Conservation (phyloP, 2,113 vertebrate genomes). For the Poicephalus gulielmi region DNA sequence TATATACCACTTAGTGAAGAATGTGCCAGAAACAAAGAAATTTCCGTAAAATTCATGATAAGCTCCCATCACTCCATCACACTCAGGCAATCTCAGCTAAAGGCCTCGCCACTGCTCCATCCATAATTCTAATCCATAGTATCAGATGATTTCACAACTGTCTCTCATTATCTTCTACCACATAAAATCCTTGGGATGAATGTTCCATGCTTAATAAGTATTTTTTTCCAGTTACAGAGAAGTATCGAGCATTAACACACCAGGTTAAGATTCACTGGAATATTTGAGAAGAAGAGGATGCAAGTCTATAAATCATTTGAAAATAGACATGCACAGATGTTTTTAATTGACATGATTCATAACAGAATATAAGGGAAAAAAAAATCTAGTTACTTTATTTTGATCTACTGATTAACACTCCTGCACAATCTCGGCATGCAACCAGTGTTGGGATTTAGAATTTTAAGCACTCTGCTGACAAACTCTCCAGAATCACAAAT, state of each 20-base stretch:
- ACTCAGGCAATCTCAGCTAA: neutral
- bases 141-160: slow-evolving; percentile 17
- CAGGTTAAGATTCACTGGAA: slow-evolving; percentile 50
- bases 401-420: slow-evolving; percentile 10
- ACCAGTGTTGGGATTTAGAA: neutral
- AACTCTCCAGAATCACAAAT: neutral
- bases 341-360: slow-evolving; percentile 57
- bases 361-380: neutral
- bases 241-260: neutral
- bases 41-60: neutral
- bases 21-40: neutral
- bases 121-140: neutral
- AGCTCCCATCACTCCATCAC: neutral
- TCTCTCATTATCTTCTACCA: slow-evolving; percentile 20
- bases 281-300: slow-evolving; percentile 30
- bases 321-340: slow-evolving; percentile 47
- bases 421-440: neutral
- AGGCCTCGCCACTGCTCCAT: neutral
- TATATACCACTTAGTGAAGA: neutral
- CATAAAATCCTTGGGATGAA: slow-evolving; percentile 12
- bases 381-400: slow-evolving; percentile 21
- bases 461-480: neutral
- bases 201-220: neutral
- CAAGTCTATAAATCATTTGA: slow-evolving; percentile 37
- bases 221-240: slow-evolving; percentile 1